Evolutionary conservation across 2,797 vertebrate species (phyloP).

Genomic region (Xyrichtys novacula): DNA sequence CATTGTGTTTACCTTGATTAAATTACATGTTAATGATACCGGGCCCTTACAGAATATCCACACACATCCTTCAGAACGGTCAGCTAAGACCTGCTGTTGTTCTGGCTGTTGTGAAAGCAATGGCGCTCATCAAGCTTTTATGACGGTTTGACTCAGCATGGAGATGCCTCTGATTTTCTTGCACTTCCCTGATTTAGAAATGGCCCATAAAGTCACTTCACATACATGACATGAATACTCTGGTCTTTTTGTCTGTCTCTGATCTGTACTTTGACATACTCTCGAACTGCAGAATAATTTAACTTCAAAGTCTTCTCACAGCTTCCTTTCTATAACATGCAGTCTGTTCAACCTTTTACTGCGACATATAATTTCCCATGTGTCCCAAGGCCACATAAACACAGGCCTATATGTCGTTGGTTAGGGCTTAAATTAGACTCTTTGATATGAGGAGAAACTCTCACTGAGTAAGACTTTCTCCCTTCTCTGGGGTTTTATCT

Average conservation of each 20-base stretch:
- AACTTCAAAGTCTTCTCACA: constrained; percentile 64
- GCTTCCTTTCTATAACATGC: constrained; percentile 62
- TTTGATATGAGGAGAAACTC: constrained; percentile 59
- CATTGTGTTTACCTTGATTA: constrained; percentile 2
- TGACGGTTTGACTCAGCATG: neutral
- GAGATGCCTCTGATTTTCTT: neutral
- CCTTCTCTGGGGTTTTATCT: neutral
- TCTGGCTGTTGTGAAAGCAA: neutral
- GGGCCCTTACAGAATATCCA: neutral
- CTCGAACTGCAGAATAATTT: constrained; percentile 17
- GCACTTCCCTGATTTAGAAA: constrained; percentile 3
- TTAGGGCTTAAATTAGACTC: constrained; percentile 68
- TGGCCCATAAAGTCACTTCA: neutral
- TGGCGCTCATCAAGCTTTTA: neutral
- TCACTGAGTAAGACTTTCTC: constrained; percentile 20
- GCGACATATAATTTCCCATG: constrained; percentile 75
- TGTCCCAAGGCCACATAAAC: constrained; percentile 73
- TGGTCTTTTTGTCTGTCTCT: constrained; percentile 4
- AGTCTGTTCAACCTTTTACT: constrained; percentile 67
- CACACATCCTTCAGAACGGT: constrained; percentile 7
- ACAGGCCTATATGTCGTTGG: constrained; percentile 64
- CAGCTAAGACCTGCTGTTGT: neutral
- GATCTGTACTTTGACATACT: constrained; percentile 25
- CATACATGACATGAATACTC: neutral
- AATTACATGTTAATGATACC: constrained; percentile 9